Evolutionary conservation across 92 coral and sea anemone species (phyloP), one percentile per base, ranked within the genome.

Genomic region (Plumapathes pennacea): DNA sequence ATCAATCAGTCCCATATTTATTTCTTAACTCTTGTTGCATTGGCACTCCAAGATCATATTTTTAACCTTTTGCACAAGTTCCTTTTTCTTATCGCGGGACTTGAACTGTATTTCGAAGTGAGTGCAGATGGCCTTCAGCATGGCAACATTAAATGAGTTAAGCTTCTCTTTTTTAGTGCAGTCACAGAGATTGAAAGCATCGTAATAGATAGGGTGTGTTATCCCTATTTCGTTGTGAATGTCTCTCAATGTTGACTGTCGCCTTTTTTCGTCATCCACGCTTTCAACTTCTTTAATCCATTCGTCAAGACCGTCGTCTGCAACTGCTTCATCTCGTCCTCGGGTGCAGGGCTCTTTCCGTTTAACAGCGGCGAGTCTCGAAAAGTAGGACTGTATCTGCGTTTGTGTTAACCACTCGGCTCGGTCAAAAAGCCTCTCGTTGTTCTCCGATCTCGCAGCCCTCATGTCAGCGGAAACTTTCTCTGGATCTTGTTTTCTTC

Each of bases 61-160:
- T 57, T 47, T 18, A 0, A 57, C 37, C 51, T 50, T 51, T 3
- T 51, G 49, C 10, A 65, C 10, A 3, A 64, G 32, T 23, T 37
- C 30, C 3, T 11, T 14, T 50, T 51, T 64, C 24, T 51, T 40
- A 10, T 65, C 52, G 12, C 32, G 49, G 4, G 65, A 38, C 62
- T 65, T 65, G 5, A 52, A 51, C 1, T 48, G 36, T 31, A 50
- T 64, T 64, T 50, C 71, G 25, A 65, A 65, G 51, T 65, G 38
- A 8, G 32, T 46, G 47, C 71, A 63, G 37, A 63, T 63, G 4
- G 71, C 37, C 13, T 63, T 63, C 71, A 63, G n/a, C 71, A 49
- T 63, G 4, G 10, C 36, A 30, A 62, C 69, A 32, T 62, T 46
- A 41, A 62, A 46, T 4, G 44, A 32, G 15, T 50, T 14, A 29